Conservation (phyloP, 1,140 invertebrate species). For the silkworm (Bombyx mori) region DNA sequence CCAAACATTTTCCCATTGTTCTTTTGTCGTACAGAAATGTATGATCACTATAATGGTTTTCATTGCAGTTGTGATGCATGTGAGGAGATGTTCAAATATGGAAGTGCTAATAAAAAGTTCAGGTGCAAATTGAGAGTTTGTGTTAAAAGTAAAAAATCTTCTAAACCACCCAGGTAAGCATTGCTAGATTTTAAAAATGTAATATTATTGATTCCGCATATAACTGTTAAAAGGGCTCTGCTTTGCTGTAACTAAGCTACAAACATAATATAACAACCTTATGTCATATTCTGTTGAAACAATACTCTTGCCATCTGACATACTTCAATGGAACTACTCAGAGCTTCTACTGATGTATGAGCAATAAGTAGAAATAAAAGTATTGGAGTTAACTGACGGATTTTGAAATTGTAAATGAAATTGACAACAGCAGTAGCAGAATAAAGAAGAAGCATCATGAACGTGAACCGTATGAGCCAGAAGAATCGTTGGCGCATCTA, state of each 20-base stretch:
- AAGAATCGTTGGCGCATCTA: constrained; percentile 55
- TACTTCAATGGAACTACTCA: too few species aligned
- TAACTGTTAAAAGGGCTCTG: background rate
- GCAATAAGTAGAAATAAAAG: too few species aligned
- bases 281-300: too few species aligned
- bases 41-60: constrained; percentile 2
- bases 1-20: too few species aligned
- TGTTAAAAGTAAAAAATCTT: constrained; percentile 56
- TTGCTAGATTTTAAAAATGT: background rate
- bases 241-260: too few species aligned
- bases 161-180: constrained; percentile 43
- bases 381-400: background rate
- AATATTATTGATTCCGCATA: too few species aligned
- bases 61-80: constrained; percentile 82
- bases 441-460: constrained; percentile 62
- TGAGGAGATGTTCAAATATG: constrained; percentile 83
- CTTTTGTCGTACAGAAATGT: too few species aligned
- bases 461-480: constrained; percentile 39
- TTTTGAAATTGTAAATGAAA: background rate
- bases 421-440: constrained; percentile 35
- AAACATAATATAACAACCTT: too few species aligned
- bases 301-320: too few species aligned
- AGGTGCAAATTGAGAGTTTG: constrained; percentile 77
- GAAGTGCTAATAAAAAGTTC: constrained; percentile 79
- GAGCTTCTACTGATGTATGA: too few species aligned